phyloP scores from a whole-genome alignment of 2,888 invertebrate genomes.

The Hirtodrosophila duncani region DNA sequence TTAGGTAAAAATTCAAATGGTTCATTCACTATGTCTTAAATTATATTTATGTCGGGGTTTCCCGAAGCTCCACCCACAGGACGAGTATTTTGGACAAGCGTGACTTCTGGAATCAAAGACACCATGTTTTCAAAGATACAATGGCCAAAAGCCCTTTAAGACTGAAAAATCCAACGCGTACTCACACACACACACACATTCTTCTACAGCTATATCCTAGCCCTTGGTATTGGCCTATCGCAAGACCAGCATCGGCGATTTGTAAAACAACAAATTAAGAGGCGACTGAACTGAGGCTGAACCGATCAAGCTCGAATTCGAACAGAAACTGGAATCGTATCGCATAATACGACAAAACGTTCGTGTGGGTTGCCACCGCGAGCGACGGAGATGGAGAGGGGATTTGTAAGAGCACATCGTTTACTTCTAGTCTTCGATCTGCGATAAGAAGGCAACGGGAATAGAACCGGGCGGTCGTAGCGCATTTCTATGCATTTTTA shows the following conservation, averaged over 20 bases:
- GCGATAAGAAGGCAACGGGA: constrained; percentile 41
- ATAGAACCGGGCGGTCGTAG: too few species aligned
- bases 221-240: constrained; percentile 38
- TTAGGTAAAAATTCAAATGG: too few species aligned
- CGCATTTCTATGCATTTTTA: constrained; percentile 43
- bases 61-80: constrained; percentile 40
- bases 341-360: constrained; percentile 38
- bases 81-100: not conserved
- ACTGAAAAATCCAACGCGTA: not conserved
- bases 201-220: not conserved
- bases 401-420: too few species aligned
- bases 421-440: constrained; percentile 70
- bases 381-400: too few species aligned
- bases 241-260: constrained; percentile 56
- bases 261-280: constrained; percentile 65
- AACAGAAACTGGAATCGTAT: constrained; percentile 25
- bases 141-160: constrained; percentile 7
- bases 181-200: constrained; percentile 2
- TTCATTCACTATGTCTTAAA: too few species aligned
- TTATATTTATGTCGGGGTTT: not conserved
- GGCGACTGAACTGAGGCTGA: constrained; percentile 31
- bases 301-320: constrained; percentile 24
- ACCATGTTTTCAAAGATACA: constrained; percentile 29
- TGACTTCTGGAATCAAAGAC: constrained; percentile 18
- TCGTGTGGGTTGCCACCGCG: constrained; percentile 63